Base-by-base conservation (phyloP, 37 sponge, comb jelly and placozoan genomes). In the Tethya wilhelma region DNA sequence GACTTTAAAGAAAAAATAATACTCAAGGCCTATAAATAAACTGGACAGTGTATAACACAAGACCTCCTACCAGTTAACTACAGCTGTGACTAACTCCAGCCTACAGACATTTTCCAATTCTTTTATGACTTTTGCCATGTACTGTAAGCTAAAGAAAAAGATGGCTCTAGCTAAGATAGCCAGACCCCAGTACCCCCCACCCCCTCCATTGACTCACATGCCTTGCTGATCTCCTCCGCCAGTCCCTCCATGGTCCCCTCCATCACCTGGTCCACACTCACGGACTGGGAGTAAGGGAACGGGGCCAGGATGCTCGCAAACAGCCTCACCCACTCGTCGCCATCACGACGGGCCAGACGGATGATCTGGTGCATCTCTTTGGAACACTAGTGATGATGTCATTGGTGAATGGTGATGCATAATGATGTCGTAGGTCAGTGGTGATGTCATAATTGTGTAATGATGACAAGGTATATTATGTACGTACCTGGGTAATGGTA, bases 311-410 rank as follows among this genome's bases (percentile, higher is more conserved):
- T 38, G 55, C 74, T 56, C 34, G 87, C 80, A 65, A 87, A 74
- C 38, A 87, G 75, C 37, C 87, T 59, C 74, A 87, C 87, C 87
- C 87, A 87, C 69, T 87, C 87, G 41, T 79, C 87, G 7, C 87
- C 74, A 68, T 87, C 87, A 12, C 87, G 58, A 25, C 65, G 56
- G 11, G 79, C 70, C 34, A 86, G 72, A 3, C 73, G 72, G 9
- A 84, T 32, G 26, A 84, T 77, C 39, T 83, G 83, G 38, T 73
- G 74, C 83, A 83, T 83, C 83, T 83, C 83, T 17, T 65, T 64
- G 53, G 83, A 73, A 56, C 83, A 83, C 83, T 83, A 38, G 20
- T 64, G 38, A 53, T 23, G n/a, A 33, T 57, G n/a, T n/a, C n/a
- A n/a, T n/a, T n/a, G n/a, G n/a, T n/a, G n/a, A n/a, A 30, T 1